Percentiles rank a stretch among this genome's conserved stretches.
These are phyloP conservation scores for Phalacrocorax aristotelis DNA, from an alignment of 2,113 vertebrate genomes.

Conservation along the genomic window DNA sequence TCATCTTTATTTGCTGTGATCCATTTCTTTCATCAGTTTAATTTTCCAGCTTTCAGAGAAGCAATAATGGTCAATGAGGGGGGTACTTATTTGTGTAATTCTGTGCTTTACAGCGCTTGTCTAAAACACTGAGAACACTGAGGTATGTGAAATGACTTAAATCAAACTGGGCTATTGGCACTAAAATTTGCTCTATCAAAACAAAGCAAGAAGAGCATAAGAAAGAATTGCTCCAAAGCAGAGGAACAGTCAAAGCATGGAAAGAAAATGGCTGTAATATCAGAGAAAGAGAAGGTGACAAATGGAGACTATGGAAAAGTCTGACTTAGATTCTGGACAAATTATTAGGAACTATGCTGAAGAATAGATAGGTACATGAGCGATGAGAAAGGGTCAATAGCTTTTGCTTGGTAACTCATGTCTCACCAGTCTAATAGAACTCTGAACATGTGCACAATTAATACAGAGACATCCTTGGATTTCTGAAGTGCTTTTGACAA, in stretches of 20 bases:
- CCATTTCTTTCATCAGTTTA: not conserved
- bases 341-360: not conserved
- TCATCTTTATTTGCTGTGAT: not conserved
- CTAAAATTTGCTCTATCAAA: not conserved
- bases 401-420: not conserved
- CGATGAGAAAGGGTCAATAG: not conserved
- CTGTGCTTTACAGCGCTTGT: not conserved
- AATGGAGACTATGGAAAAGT: not conserved
- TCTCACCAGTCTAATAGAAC: not conserved
- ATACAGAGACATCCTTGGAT: not conserved
- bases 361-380: not conserved
- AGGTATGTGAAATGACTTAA: not conserved
- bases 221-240: not conserved
- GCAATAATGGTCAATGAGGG: not conserved
- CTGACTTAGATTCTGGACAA: not conserved
- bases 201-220: not conserved
- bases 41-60: slow-evolving; percentile 15
- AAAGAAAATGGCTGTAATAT: not conserved
- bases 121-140: not conserved
- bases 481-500: not conserved
- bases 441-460: not conserved
- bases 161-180: not conserved
- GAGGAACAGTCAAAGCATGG: not conserved
- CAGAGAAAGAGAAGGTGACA: not conserved
- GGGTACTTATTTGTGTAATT: not conserved